Conservation (phyloP, 2,797 vertebrate species). For the Protonibea diacanthus region DNA sequence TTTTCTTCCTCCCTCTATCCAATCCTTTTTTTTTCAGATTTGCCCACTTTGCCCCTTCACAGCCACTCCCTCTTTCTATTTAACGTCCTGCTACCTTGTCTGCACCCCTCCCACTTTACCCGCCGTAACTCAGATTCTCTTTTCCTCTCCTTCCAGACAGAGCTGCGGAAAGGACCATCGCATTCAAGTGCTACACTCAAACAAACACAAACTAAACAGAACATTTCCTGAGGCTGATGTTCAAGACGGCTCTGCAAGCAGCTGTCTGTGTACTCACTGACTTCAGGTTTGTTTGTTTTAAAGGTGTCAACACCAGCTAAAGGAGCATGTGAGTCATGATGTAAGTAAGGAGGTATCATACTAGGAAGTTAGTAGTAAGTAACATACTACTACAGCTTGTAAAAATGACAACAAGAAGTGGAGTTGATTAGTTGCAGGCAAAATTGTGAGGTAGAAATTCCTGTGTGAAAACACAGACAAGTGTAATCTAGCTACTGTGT, state of each 20-base stretch:
- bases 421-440: not conserved
- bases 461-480: not conserved
- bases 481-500: not conserved
- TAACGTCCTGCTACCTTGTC: constrained; percentile 55
- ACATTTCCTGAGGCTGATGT: constrained; percentile 24
- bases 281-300: constrained; percentile 43
- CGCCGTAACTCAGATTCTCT: constrained; percentile 37
- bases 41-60: constrained; percentile 27
- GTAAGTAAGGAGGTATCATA: not conserved
- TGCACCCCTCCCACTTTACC: constrained; percentile 54
- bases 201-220: constrained; percentile 51
- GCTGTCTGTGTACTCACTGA: constrained; percentile 14
- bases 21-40: constrained; percentile 41
- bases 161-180: constrained; percentile 10
- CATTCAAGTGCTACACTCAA: constrained; percentile 24
- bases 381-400: not conserved
- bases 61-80: constrained; percentile 60
- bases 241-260: not conserved
- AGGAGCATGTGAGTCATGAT: not conserved
- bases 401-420: not conserved
- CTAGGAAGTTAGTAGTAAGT: not conserved
- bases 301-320: constrained; percentile 30
- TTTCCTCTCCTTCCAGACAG: constrained; percentile 57
- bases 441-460: constrained; percentile 5
- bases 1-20: constrained; percentile 16